phyloP scores from a whole-genome alignment of 2,797 vertebrate genomes.

The Manis javanica region DNA sequence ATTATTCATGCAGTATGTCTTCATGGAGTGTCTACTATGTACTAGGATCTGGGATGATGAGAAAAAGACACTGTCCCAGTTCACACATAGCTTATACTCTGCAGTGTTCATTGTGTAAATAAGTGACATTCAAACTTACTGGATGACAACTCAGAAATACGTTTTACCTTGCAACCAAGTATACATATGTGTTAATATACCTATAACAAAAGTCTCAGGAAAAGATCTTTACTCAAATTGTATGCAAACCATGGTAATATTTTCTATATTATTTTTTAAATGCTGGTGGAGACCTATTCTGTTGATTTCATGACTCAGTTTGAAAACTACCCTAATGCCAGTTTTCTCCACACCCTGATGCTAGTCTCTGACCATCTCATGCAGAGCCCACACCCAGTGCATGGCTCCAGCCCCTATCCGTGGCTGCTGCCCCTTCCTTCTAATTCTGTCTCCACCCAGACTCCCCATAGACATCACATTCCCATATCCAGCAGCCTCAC shows the following conservation, averaged over 20 bases:
- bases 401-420: not conserved
- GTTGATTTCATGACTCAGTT: not conserved
- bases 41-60: not conserved
- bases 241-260: not conserved
- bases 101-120: slow-evolving; percentile 20
- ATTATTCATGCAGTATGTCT: not conserved
- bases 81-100: not conserved
- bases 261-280: not conserved
- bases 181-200: not conserved
- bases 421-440: not conserved
- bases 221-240: not conserved
- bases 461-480: not conserved
- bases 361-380: not conserved
- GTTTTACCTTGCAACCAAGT: not conserved
- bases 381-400: not conserved
- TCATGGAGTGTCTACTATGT: not conserved
- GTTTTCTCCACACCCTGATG: not conserved
- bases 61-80: not conserved
- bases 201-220: not conserved
- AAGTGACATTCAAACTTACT: not conserved
- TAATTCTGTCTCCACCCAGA: not conserved
- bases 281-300: not conserved
- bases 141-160: slow-evolving; percentile 8
- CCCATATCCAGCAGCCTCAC: not conserved
- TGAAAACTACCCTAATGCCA: slow-evolving; percentile 3